Conservation (phyloP, 2,113 vertebrate species). For the Tenebrosternarchus preto region DNA sequence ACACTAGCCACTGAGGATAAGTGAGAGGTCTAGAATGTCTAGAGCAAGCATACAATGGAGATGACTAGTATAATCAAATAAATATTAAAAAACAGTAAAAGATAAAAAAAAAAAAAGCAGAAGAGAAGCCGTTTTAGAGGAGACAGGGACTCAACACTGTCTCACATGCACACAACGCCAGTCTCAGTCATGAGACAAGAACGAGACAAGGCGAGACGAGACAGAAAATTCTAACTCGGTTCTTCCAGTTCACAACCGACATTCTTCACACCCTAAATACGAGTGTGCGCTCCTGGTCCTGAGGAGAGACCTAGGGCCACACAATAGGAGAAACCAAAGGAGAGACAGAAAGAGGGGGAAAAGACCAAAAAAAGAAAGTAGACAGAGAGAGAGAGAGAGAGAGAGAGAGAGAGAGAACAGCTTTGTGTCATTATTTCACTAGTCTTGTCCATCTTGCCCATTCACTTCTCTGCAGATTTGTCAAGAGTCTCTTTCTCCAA, state of each 20-base stretch:
- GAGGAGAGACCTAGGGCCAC: constrained; percentile 29
- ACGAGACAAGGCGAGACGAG: constrained; percentile 11
- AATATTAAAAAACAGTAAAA: constrained; percentile 66
- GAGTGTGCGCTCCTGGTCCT: neutral
- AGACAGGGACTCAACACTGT: constrained; percentile 69
- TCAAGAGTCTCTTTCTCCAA: constrained; percentile 71
- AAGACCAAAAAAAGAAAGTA: constrained; percentile 35
- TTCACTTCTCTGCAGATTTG: constrained; percentile 24
- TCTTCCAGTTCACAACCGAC: constrained; percentile 14
- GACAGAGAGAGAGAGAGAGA: constrained; percentile 50
- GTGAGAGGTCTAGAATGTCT: constrained; percentile 63
- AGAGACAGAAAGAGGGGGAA: constrained; percentile 34
- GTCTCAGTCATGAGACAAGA: constrained; percentile 52
- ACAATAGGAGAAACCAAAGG: neutral
- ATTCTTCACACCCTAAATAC: constrained; percentile 24
- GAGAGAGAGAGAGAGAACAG: constrained; percentile 46
- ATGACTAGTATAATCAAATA: constrained; percentile 70
- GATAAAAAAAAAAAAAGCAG: constrained; percentile 49
- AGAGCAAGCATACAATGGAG: constrained; percentile 70
- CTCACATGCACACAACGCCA: constrained; percentile 77
- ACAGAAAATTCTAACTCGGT: constrained; percentile 11
- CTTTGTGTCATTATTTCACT: constrained; percentile 55
- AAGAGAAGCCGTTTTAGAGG: constrained; percentile 64
- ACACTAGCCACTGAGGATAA: constrained; percentile 48
- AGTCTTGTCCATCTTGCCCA: constrained; percentile 56